Conservation (phyloP, 2,888 invertebrate species). For the Lasiommata megera region DNA sequence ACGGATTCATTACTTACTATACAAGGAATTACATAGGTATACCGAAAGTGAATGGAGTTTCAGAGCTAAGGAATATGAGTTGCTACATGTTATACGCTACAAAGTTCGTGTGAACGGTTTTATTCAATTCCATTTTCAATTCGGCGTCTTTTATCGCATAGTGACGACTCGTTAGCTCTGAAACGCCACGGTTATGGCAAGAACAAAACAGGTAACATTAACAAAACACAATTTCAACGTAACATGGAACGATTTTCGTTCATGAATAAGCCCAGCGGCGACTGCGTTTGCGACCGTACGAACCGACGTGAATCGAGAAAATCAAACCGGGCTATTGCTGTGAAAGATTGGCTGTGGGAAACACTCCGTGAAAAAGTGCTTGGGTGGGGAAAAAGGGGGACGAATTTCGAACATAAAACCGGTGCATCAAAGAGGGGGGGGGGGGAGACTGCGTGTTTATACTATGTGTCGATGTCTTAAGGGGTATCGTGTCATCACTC, state of each 20-base stretch:
- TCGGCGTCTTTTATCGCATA: conserved; percentile 44
- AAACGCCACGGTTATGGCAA: conserved; percentile 54
- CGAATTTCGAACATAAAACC: conserved; percentile 40
- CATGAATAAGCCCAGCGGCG: conserved; percentile 77
- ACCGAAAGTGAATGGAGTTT: conserved; percentile 50
- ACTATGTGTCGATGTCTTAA: conserved; percentile 70
- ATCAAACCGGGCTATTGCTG: conserved; percentile 71
- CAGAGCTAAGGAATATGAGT: conserved; percentile 48
- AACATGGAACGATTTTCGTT: conserved; percentile 73
- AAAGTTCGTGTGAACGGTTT: conserved; percentile 19
- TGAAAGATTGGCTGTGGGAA: conserved; percentile 52
- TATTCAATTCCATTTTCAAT: conserved; percentile 55
- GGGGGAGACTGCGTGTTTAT: conserved; percentile 66
- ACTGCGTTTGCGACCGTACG: conserved; percentile 60
- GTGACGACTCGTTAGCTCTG: conserved; percentile 51
- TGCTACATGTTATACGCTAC: neutral
- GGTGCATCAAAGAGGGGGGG: conserved; percentile 44
- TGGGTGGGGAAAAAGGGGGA: too few relatives aligned
- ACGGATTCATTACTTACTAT: conserved; percentile 78
- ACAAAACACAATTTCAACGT: conserved; percentile 73
- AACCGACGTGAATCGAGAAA: conserved; percentile 63
- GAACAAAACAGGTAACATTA: conserved; percentile 73
- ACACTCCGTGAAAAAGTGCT: conserved; percentile 35
- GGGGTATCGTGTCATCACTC: conserved; percentile 63
- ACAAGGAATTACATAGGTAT: conserved; percentile 59